Percentiles rank a stretch among this genome's conserved stretches.
phyloP scores from a whole-genome alignment of 1,140 invertebrate genomes.

The Scaptomyza pallida region DNA sequence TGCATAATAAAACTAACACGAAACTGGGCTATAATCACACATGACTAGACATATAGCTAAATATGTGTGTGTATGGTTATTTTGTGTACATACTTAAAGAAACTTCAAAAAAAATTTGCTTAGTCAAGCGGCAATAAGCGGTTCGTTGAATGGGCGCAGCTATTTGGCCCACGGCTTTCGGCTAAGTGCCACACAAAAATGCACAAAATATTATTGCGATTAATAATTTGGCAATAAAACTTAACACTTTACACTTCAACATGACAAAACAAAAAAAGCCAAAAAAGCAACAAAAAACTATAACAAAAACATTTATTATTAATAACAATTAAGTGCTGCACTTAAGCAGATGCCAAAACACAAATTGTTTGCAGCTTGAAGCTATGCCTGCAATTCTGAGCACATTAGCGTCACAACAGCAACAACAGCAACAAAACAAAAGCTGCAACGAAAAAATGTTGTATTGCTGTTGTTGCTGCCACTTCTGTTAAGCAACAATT shows the following conservation, averaged over 20 bases:
- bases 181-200: constrained; percentile 39
- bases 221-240: constrained; percentile 76
- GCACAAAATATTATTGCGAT: constrained; percentile 71
- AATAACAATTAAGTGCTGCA: constrained; percentile 73
- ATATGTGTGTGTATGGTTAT: constrained; percentile 1
- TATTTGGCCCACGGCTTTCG: constrained; percentile 38
- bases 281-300: too few species aligned
- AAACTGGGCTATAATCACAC: constrained; percentile 65
- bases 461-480: constrained; percentile 26
- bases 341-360: constrained; percentile 70
- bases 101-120: constrained; percentile 61
- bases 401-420: constrained; percentile 10
- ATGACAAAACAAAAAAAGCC: too few species aligned
- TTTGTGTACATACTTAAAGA: constrained; percentile 1
- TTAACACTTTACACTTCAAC: constrained; percentile 49
- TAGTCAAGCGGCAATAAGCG: constrained; percentile 76
- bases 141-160: constrained; percentile 66
- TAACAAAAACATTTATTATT: constrained; percentile 61
- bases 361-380: constrained; percentile 25
- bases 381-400: constrained; percentile 30
- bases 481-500: constrained; percentile 74
- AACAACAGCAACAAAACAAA: constrained; percentile 20
- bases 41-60: constrained; percentile 25
- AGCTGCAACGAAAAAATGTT: constrained; percentile 25
- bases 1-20: constrained; percentile 45